Evolutionary conservation across 2,888 invertebrate species (phyloP).

Genomic region (Lasioglossum calceatum): DNA sequence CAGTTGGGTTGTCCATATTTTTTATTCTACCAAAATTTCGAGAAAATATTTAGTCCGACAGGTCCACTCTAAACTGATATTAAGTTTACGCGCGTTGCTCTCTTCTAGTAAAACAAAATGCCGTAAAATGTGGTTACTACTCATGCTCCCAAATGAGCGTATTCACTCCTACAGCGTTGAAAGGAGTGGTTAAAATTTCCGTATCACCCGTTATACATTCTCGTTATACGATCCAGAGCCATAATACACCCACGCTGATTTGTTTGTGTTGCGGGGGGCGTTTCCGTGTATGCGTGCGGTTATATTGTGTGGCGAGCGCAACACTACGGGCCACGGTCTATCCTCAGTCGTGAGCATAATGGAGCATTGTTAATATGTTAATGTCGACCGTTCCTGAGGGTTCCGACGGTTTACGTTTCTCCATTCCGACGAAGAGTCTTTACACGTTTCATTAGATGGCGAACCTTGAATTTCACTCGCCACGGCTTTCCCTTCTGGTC

Average conservation of each 20-base stretch:
- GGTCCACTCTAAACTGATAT: background rate
- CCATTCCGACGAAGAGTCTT: conserved; percentile 58
- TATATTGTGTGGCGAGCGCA: conserved; percentile 50
- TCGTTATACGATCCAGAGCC: conserved; percentile 45
- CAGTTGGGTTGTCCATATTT: too few relatives aligned
- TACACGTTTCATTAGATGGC: conserved; percentile 68
- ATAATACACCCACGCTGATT: conserved; percentile 63
- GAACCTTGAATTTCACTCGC: conserved; percentile 50
- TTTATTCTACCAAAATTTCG: background rate
- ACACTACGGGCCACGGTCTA: conserved; percentile 49
- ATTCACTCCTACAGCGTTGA: background rate
- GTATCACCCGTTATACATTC: conserved; percentile 44
- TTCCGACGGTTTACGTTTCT: conserved; percentile 60
- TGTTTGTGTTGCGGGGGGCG: conserved; percentile 34
- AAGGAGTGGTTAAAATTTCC: conserved; percentile 6
- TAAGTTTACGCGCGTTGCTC: background rate
- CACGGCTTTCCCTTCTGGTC: conserved; percentile 30
- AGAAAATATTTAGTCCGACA: background rate
- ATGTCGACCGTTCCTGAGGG: conserved; percentile 67
- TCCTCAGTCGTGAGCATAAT: conserved; percentile 70
- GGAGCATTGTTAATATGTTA: conserved; percentile 81
- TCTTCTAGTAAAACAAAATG: background rate
- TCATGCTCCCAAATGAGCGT: background rate
- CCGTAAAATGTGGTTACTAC: background rate
- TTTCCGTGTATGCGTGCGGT: conserved; percentile 29